Conservation (phyloP, 2,888 invertebrate species). For the Calameuta filiformis region DNA sequence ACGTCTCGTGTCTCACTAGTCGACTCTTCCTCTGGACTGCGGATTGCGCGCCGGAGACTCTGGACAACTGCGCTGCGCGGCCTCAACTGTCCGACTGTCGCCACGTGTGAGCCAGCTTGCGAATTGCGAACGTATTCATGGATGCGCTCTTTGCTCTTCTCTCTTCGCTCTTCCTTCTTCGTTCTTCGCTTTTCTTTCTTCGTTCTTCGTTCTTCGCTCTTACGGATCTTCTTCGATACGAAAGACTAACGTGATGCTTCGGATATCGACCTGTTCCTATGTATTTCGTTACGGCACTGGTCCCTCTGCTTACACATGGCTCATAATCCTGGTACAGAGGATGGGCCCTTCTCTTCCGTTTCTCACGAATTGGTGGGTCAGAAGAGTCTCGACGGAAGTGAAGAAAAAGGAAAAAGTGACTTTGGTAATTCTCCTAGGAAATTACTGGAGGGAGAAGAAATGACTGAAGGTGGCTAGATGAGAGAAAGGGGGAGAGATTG, state of each 20-base stretch:
- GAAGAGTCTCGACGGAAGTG: not conserved
- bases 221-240: constrained; percentile 2
- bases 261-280: not conserved
- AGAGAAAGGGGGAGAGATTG: not conserved
- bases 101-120: constrained; percentile 57
- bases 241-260: not conserved
- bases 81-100: constrained; percentile 30
- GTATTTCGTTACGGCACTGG: not conserved
- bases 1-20: not conserved
- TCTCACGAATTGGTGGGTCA: not conserved
- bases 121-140: constrained; percentile 32
- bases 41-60: not conserved
- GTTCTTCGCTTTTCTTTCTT: constrained; percentile 3
- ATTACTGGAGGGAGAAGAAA: not conserved
- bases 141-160: constrained; percentile 23
- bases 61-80: not conserved
- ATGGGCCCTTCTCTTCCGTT: not conserved
- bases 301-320: not conserved
- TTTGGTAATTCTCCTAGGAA: not conserved
- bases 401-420: not conserved
- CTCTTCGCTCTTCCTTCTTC: constrained; percentile 13
- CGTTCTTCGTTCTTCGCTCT: not conserved
- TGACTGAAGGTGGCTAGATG: not conserved
- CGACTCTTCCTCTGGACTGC: not conserved
- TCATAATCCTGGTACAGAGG: not conserved